phyloP scores from a whole-genome alignment of 2,113 vertebrate species.

The Gnathonemus longibarbis region DNA sequence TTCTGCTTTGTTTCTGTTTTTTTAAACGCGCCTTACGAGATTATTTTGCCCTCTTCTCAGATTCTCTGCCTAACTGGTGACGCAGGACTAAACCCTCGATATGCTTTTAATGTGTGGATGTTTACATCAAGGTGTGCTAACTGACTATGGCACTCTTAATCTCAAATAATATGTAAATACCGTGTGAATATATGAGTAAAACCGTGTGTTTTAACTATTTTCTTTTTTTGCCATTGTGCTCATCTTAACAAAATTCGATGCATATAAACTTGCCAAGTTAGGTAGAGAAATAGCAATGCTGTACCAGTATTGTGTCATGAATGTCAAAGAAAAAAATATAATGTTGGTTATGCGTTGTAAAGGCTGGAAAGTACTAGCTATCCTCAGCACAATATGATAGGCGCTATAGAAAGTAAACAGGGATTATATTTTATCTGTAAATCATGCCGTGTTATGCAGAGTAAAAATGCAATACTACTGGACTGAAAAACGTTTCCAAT shows the following conservation, averaged over 20 bases:
- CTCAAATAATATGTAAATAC: neutral
- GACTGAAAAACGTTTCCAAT: neutral
- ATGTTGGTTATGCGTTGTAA: neutral
- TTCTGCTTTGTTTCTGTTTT: neutral
- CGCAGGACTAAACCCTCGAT: neutral
- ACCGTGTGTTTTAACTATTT: neutral
- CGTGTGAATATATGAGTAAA: neutral
- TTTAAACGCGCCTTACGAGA: neutral
- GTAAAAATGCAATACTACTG: neutral
- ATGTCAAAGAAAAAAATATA: neutral
- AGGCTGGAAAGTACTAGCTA: neutral
- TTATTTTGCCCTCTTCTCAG: neutral
- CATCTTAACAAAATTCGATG: neutral
- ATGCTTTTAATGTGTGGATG: neutral
- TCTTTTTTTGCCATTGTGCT: neutral
- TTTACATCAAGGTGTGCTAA: neutral
- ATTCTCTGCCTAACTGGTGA: neutral
- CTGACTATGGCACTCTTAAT: neutral
- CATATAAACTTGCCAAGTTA: neutral
- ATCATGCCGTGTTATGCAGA: neutral
- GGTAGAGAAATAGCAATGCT: neutral
- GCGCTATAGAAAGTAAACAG: neutral
- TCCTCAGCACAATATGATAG: neutral
- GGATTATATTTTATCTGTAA: neutral
- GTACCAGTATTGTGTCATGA: neutral